These are phyloP conservation scores for Nasalis larvatus DNA, from an alignment of 2,113 vertebrate species.

Conservation along the genomic window DNA sequence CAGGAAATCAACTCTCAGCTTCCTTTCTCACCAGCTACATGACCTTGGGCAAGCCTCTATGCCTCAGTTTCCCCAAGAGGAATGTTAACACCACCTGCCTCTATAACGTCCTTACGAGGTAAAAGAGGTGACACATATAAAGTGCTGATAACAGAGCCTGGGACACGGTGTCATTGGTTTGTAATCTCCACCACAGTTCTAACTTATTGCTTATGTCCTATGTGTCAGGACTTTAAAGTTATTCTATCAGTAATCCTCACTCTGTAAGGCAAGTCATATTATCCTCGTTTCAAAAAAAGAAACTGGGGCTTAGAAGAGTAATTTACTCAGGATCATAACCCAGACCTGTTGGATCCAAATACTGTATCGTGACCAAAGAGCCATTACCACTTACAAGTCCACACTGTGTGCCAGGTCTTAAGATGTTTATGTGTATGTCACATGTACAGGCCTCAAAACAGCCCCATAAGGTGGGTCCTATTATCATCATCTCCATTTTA, in stretches of 20 bases:
- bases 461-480: too few relatives aligned
- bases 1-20: not conserved
- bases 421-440: not conserved
- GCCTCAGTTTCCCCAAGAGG: not conserved
- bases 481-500: not conserved
- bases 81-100: not conserved
- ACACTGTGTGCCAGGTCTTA: accelerated
- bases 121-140: too few relatives aligned
- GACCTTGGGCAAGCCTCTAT: not conserved
- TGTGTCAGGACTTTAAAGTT: not conserved
- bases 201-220: not conserved
- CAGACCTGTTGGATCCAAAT: not conserved
- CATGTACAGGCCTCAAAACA: not conserved
- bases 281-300: not conserved
- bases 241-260: not conserved
- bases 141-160: not conserved
- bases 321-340: not conserved
- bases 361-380: not conserved
- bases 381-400: accelerated
- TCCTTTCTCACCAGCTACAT: not conserved
- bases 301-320: not conserved
- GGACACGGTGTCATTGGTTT: not conserved
- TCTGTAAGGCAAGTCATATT: not conserved
- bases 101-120: not conserved
- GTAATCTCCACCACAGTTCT: not conserved